Evolutionary conservation across 2,888 invertebrate genomes (phyloP), one percentile per base, ranked within the genome.

Genomic region (Acrobasis suavella): DNA sequence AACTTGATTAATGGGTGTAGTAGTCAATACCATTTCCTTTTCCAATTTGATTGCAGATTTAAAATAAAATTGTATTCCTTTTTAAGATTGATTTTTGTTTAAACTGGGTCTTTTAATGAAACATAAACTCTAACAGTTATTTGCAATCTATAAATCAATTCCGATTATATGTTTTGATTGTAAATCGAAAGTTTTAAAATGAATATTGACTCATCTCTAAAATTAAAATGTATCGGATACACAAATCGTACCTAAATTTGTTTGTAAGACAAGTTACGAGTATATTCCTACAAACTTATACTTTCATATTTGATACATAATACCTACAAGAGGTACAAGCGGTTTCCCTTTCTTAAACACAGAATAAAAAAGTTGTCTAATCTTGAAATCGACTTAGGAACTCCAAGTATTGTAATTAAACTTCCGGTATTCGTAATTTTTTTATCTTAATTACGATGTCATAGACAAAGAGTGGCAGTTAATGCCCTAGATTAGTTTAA

Each of bases 401-500:
- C 9, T 58, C 42, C 22, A 58, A 22, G 17, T 58, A 58, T 17
- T 58, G 42, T 58, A 42, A 46, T 58, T 46, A 12, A 50, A 15
- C 10, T 59, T 59, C 50, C 59, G 59, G 49, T 59, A 37, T 59
- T 38, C 15, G 17, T 52, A 54, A 3, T 16, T 59, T 16, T 59
- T 59, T 50, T 59, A 59, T 59, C 59, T 59, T 59, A 59, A 59
- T 59, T 59, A 37, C 37, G 50, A 50, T 59, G 59, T 50, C 59
- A 59, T 49, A 49, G 49, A 50, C 59, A 59, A 54, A 8, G 54
- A 38, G 37, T 59, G 59, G 50, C 59, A 50, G 59, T 59, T 59
- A 37, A 38, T 59, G 37, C 14, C 50, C 50, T 32, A 59, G 58
- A 59, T 59, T 59, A 37, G 49, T 59, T 50, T 37, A 32, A 37